A percentile compares a stretch with the other conserved stretches of the same genome.
Conservation (phyloP, 2,113 vertebrate species). For the Xyliphius kryptos region DNA sequence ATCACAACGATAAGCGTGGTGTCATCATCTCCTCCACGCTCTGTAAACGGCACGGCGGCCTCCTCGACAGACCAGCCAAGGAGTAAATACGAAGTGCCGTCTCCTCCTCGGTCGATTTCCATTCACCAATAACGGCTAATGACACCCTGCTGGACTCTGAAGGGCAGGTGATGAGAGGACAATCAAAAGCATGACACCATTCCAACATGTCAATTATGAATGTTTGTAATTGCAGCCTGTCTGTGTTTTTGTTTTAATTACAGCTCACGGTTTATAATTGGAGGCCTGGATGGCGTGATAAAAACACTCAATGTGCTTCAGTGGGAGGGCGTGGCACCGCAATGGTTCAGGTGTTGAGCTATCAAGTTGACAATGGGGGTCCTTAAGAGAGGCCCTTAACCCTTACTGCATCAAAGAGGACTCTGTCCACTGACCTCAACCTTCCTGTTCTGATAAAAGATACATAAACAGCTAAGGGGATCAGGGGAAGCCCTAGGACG, state of each 20-base stretch:
- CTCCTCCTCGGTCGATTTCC: constrained; percentile 23
- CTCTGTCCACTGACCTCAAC: no score
- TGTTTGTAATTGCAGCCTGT: constrained; percentile 10
- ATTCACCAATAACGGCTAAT: constrained; percentile 37
- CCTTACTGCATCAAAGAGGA: no score
- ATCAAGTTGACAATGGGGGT: no score
- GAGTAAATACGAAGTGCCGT: constrained; percentile 40
- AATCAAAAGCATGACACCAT: constrained; percentile 3
- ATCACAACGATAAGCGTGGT: background rate
- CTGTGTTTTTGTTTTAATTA: background rate
- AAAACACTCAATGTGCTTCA: no score
- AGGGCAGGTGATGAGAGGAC: constrained; percentile 25
- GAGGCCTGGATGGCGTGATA: no score
- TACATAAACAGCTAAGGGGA: no score
- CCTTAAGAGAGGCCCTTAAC: no score
- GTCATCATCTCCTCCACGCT: background rate
- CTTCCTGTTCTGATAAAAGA: no score
- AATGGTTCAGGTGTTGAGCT: no score
- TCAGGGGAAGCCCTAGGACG: no score
- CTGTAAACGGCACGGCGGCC: background rate
- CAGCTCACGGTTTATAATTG: background rate
- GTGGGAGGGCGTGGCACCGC: no score
- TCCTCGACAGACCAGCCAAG: constrained; percentile 34
- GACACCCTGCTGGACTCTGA: constrained; percentile 27
- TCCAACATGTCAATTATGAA: constrained; percentile 20